phyloP scores from a whole-genome alignment of 1,140 invertebrate genomes.

The Bombus difficillimus region DNA sequence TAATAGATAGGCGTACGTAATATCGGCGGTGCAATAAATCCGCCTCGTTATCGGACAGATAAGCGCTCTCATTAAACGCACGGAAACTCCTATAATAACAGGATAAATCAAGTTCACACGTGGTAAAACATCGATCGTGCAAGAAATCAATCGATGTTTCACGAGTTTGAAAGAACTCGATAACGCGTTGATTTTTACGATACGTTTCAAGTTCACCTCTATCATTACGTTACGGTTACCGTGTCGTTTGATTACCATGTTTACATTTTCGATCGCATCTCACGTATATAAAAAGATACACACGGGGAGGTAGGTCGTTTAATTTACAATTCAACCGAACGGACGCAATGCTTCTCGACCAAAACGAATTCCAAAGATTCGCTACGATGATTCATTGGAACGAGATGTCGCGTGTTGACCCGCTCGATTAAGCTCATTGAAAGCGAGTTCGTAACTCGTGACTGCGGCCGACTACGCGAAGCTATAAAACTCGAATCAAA shows the following conservation, averaged over 20 bases:
- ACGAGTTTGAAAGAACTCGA: background rate
- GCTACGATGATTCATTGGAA: slow-evolving; percentile 57
- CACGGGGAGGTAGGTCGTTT: no score
- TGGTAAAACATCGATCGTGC: background rate
- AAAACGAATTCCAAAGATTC: background rate
- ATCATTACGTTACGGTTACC: no score
- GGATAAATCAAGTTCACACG: slow-evolving; percentile 6
- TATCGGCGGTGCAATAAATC: slow-evolving; percentile 1
- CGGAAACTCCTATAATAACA: background rate
- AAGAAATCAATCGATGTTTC: background rate
- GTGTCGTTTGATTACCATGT: no score
- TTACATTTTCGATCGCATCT: no score
- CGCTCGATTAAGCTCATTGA: slow-evolving; percentile 62
- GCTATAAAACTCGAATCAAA: slow-evolving; percentile 40
- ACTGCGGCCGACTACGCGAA: slow-evolving; percentile 28
- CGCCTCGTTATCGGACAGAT: background rate
- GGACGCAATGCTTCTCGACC: no score
- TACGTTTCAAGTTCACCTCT: background rate
- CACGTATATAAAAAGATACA: no score
- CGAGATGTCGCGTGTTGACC: slow-evolving; percentile 57
- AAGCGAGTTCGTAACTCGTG: slow-evolving; percentile 50
- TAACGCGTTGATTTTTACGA: background rate
- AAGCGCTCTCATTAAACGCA: background rate
- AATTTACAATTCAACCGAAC: no score
- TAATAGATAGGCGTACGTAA: background rate